phyloP scores from a whole-genome alignment of 1,140 invertebrate genomes.

The Papilio aristodemus region DNA sequence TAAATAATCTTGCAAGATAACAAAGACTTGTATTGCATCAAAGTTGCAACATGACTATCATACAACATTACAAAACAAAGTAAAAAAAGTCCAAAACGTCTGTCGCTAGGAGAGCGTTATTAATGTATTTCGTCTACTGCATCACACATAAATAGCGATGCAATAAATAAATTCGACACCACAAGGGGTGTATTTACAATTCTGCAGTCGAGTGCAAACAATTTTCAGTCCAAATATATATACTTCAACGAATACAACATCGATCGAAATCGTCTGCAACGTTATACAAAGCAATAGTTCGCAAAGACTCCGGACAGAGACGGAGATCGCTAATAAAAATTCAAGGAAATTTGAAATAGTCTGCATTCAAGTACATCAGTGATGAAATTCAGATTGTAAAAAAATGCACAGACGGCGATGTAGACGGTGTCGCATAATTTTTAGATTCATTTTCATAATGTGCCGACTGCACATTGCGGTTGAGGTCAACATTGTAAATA shows the following conservation, averaged over 20 bases:
- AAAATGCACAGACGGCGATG: slow-evolving; percentile 72
- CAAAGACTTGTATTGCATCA: slow-evolving; percentile 21
- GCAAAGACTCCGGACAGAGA: slow-evolving; percentile 55
- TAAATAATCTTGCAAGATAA: background rate
- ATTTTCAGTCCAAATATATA: slow-evolving; percentile 43
- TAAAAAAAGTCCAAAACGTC: slow-evolving; percentile 35
- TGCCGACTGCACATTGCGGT: slow-evolving; percentile 67
- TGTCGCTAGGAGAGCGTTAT: slow-evolving; percentile 46
- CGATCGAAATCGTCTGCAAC: slow-evolving; percentile 41
- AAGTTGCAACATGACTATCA: slow-evolving; percentile 15
- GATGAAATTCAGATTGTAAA: slow-evolving; percentile 68
- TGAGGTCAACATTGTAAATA: slow-evolving; percentile 64
- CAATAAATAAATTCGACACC: slow-evolving; percentile 65
- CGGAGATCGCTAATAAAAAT: slow-evolving; percentile 71
- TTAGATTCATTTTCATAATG: slow-evolving; percentile 79
- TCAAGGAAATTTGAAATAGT: slow-evolving; percentile 76
- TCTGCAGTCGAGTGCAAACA: slow-evolving; percentile 39
- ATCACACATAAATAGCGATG: slow-evolving; percentile 75
- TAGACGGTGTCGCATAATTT: slow-evolving; percentile 72
- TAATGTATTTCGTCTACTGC: slow-evolving; percentile 73
- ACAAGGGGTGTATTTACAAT: slow-evolving; percentile 57
- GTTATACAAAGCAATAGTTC: slow-evolving; percentile 41
- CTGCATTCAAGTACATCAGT: slow-evolving; percentile 74
- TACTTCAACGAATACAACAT: background rate
- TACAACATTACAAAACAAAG: background rate